Conservation (phyloP, 1,140 invertebrate genomes). For the Aphidius ervi region DNA sequence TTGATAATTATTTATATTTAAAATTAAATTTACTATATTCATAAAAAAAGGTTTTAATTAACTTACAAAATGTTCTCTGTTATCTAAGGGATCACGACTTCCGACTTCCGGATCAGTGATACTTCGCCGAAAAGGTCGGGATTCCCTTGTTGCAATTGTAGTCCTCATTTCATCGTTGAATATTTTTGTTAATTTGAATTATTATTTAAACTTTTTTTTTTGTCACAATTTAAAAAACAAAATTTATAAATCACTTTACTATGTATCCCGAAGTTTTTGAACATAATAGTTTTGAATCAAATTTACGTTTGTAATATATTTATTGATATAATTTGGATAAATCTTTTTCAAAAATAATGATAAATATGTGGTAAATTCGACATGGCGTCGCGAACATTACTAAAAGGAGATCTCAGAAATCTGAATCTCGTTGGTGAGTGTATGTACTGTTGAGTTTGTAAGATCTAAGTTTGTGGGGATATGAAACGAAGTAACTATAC, state of each 20-base stretch:
- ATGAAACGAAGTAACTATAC: too few relatives aligned
- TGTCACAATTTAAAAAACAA: too few relatives aligned
- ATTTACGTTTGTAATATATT: too few relatives aligned
- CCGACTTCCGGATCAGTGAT: constrained; percentile 25
- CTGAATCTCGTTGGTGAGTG: constrained; percentile 10
- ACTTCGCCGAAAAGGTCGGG: constrained; percentile 34
- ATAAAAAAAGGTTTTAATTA: neutral
- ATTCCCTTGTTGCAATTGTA: constrained; percentile 30
- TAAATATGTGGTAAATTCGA: constrained; percentile 11
- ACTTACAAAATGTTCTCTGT: constrained; percentile 41
- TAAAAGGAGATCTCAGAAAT: too few relatives aligned
- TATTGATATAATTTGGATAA: neutral
- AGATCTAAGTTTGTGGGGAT: too few relatives aligned
- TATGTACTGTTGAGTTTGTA: too few relatives aligned
- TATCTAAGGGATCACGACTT: constrained; percentile 30
- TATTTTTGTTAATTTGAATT: neutral
- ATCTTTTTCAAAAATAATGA: constrained; percentile 1
- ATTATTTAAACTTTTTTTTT: too few relatives aligned
- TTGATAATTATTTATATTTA: too few relatives aligned
- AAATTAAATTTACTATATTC: too few relatives aligned
- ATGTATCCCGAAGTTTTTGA: neutral
- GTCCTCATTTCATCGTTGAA: constrained; percentile 35
- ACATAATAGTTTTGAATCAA: neutral
- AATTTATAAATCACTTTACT: too few relatives aligned
- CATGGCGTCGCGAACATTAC: constrained; percentile 25